Conservation (phyloP, 2,888 invertebrate genomes). For the Minunthozetes semirufus region DNA sequence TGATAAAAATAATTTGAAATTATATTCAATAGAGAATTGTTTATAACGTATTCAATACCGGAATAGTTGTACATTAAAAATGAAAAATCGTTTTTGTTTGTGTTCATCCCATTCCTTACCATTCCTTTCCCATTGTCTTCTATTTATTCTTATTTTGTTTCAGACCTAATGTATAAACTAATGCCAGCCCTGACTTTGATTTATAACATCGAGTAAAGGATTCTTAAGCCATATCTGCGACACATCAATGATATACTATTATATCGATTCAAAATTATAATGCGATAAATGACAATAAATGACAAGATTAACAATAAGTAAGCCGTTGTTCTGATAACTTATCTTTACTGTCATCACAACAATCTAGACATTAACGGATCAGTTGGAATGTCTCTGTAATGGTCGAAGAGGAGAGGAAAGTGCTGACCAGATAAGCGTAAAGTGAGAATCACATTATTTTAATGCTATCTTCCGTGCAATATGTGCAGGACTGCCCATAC, state of each 20-base stretch:
- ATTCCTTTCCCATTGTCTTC: not conserved
- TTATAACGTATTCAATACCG: too few species aligned
- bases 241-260: not conserved
- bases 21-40: too few species aligned
- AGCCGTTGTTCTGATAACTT: conserved; percentile 1
- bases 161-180: not conserved
- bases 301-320: conserved; percentile 8
- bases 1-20: too few species aligned
- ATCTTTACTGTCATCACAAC: not conserved
- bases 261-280: conserved; percentile 10
- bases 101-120: too few species aligned
- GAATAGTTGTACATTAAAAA: too few species aligned
- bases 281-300: not conserved
- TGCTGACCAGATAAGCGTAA: not conserved
- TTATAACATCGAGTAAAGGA: not conserved
- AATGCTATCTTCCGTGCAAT: too few species aligned
- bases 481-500: too few species aligned
- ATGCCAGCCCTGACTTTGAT: not conserved
- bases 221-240: not conserved
- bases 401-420: not conserved
- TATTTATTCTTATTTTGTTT: not conserved
- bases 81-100: too few species aligned
- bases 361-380: not conserved
- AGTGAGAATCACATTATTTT: too few species aligned
- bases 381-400: not conserved